Base-by-base conservation (phyloP, 1,140 invertebrate genomes). In the Trichoplusia ni region DNA sequence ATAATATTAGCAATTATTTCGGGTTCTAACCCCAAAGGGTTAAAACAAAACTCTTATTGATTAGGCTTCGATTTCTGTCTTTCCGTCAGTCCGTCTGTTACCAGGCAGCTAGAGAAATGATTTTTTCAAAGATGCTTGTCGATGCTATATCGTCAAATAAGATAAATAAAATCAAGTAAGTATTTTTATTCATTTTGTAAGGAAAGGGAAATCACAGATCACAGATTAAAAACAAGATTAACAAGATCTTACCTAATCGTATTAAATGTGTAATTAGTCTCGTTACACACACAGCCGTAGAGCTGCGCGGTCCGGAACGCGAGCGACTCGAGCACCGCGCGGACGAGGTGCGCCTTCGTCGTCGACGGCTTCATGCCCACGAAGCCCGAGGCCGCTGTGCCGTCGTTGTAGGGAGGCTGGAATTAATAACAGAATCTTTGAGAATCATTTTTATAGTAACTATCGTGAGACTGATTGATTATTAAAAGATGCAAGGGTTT, bases 341-440 rank as follows among this genome's bases (percentile, higher is more conserved):
- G 92, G 1, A 97, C 91, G 56, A 99, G 90, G 74, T 99, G 97
- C 11, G 93, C 93, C 71, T 94, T 95, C 1, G 85, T 94, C 0
- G 97, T 97, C 0, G 94, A 94, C 0, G 95, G 93, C 72, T 94
- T 97, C 59, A 99, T 89, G 0, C 98, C 97, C 29, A 99, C 92
- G 79, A 98, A 96, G 1, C 96, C 96, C 7, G 95, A 92, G 1
- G 95, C 94, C 0, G 97, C 97, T 11, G 92, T 92, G 60, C 94
- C 93, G 88, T 99, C 96, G 84, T 97, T 97, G 58, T 98, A 94
- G 0, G 97, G 97, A 0, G 96, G 95, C 95, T 98, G 79, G 0
- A 69, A 72, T 27, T 31, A 64, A 7, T 6, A 47, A 9, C 8
- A 42, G 4, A 21, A 8, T 9, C 7, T 8, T 13, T 5, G 9